Base-by-base conservation (phyloP, 2,113 vertebrate genomes). In the Tychaedon coryphoeus region DNA sequence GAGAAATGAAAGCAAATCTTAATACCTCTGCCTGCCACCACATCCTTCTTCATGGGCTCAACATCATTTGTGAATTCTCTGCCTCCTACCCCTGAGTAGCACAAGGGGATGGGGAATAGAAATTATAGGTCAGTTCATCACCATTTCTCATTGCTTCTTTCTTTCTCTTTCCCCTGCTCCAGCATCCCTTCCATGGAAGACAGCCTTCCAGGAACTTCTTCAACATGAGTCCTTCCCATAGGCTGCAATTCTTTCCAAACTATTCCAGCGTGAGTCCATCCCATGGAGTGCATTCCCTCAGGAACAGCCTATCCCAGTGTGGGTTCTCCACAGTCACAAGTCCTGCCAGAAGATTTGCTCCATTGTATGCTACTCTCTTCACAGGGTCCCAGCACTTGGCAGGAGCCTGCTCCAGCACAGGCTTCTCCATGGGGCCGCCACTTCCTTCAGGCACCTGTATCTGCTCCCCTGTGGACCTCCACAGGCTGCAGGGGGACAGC, bases 11-110 rank as follows among this genome's bases (percentile, higher is more conserved):
- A 73, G 3, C 19, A 66, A 66, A 45, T 16, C 15, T 34, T 42
- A 57, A 65, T 61, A 29, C 3, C n/a, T 2, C 10, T 66, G 14
- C 2, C 15, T 6, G 1, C 0, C 7, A 23, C 3, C 11, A 2
- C 1, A 22, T 13, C 9, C 14, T 78, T 82, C 10, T 64, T 64
- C 29, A 34, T 1, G 2, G 12, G 7, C 24, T 69, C 42, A 61
- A 6, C 7, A 33, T 61, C 0, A 12, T 8, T 65, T 19, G 3
- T 2, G 1, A 28, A 36, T 71, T 66, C 25, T 51, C 47, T 47
- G 2, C 3, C 1, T 43, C 6, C 23, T 34, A 8, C 2, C 4
- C 15, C 7, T 7, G 3, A 33, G 8, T 3, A 6, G 8, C 4
- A 6, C 12, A 33, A 19, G 5, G 8, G 10, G 3, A 48, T 5